Conservation (phyloP, 2,113 vertebrate species). For the Megatriorchis doriae region DNA sequence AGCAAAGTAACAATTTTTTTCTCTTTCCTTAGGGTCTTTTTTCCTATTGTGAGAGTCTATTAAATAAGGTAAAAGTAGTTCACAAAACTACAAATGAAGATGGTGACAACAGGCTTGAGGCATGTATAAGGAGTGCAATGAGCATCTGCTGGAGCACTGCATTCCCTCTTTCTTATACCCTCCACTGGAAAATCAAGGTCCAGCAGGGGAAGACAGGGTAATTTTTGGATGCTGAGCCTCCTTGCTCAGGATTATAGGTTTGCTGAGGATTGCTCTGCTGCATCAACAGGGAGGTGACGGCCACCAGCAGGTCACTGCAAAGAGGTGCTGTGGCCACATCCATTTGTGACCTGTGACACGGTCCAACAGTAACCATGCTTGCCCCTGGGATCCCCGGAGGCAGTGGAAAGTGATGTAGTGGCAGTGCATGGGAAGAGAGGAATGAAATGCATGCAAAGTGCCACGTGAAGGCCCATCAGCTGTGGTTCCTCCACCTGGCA, state of each 20-base stretch:
- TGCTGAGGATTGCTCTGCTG: neutral
- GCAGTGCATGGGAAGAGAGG: neutral
- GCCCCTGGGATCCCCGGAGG: neutral
- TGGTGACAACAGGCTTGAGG: neutral
- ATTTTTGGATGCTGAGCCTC: neutral
- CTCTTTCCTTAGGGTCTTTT: slow-evolving; percentile 35
- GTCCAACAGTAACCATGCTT: neutral
- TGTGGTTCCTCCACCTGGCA: neutral
- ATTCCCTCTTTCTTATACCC: neutral
- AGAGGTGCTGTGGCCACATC: neutral
- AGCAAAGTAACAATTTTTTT: slow-evolving; percentile 37
- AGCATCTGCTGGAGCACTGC: neutral
- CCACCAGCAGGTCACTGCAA: neutral
- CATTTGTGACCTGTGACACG: neutral
- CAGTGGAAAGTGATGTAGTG: neutral
- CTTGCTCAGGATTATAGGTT: neutral
- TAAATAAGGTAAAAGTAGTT: slow-evolving; percentile 47
- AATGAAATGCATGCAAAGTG: neutral
- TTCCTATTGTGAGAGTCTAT: neutral
- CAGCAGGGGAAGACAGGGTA: neutral
- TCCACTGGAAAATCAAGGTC: neutral
- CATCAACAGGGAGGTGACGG: neutral
- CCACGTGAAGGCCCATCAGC: neutral
- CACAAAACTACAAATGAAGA: slow-evolving; percentile 17
- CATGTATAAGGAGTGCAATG: neutral